phyloP scores from a whole-genome alignment of 2,797 vertebrate species.

The Sebastes steindachneri region DNA sequence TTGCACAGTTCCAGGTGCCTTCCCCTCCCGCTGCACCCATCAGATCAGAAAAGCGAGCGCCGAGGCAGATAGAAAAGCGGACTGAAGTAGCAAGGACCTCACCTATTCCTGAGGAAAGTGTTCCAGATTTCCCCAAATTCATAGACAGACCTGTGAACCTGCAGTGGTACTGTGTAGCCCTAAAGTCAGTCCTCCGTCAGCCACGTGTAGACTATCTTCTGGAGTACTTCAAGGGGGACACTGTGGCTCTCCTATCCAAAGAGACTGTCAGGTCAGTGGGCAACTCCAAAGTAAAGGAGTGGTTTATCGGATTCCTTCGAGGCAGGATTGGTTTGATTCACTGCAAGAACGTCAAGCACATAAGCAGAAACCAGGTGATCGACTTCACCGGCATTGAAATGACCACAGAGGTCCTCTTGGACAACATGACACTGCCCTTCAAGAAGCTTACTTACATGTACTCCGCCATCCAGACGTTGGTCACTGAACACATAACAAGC shows the following conservation, averaged over 20 bases:
- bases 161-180: conserved; percentile 88
- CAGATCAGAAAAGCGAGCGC: conserved; percentile 72
- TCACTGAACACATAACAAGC: conserved; percentile 88
- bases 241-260: conserved; percentile 90
- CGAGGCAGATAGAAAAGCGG: conserved; percentile 70
- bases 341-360: conserved; percentile 93
- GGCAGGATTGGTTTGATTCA: conserved; percentile 92
- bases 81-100: conserved; percentile 76
- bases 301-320: conserved; percentile 93
- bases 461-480: conserved; percentile 90
- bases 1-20: conserved; percentile 84
- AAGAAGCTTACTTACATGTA: conserved; percentile 97
- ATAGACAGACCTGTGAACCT: conserved; percentile 85
- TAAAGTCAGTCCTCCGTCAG: conserved; percentile 94
- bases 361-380: conserved; percentile 91
- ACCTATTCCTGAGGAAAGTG: conserved; percentile 79
- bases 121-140: conserved; percentile 86
- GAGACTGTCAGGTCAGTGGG: conserved; percentile 91
- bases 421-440: conserved; percentile 92
- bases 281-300: conserved; percentile 93
- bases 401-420: conserved; percentile 86
- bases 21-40: conserved; percentile 88
- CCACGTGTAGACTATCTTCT: conserved; percentile 92
- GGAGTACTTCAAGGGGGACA: conserved; percentile 98
- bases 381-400: conserved; percentile 84